A percentile compares a stretch with the other conserved stretches of the same genome.
These are phyloP conservation scores for Apus apus DNA, from an alignment of 2,113 vertebrate species.

Conservation along the genomic window DNA sequence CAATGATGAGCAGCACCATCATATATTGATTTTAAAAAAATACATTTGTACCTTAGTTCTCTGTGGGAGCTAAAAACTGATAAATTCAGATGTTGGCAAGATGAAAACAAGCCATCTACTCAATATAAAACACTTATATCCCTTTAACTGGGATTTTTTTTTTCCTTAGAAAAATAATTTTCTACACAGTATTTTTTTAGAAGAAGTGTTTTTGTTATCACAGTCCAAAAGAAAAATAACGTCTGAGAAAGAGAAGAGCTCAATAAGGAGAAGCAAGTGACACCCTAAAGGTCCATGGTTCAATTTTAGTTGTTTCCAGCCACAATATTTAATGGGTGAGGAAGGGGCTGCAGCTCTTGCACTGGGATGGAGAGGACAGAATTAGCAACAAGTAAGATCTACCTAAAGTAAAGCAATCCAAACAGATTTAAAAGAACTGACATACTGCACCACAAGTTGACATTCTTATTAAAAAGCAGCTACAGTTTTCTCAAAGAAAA, in stretches of 20 bases:
- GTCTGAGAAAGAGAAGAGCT: not conserved
- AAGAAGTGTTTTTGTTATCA: not conserved
- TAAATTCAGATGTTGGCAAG: not conserved
- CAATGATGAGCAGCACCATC: not conserved
- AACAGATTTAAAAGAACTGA: not conserved
- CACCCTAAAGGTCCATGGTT: not conserved
- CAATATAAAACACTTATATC: not conserved
- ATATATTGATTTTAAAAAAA: not conserved
- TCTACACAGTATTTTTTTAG: not conserved
- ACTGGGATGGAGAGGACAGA: not conserved
- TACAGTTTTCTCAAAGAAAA: not conserved
- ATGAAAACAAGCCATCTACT: not conserved
- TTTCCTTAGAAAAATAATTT: not conserved
- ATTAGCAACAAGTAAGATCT: not conserved
- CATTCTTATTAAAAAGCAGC: not conserved
- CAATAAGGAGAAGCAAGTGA: not conserved
- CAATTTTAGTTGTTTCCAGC: not conserved
- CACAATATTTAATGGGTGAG: not conserved
- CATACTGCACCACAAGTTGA: not conserved
- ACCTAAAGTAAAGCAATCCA: not conserved
- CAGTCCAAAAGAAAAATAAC: not conserved
- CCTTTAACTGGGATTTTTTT: not conserved
- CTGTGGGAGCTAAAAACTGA: not conserved
- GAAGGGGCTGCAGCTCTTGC: not conserved
- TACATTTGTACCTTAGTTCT: not conserved